Percentiles rank a stretch among this genome's conserved stretches.
Conservation (phyloP, 1,140 invertebrate species). For the Cryptotermes secundus region DNA sequence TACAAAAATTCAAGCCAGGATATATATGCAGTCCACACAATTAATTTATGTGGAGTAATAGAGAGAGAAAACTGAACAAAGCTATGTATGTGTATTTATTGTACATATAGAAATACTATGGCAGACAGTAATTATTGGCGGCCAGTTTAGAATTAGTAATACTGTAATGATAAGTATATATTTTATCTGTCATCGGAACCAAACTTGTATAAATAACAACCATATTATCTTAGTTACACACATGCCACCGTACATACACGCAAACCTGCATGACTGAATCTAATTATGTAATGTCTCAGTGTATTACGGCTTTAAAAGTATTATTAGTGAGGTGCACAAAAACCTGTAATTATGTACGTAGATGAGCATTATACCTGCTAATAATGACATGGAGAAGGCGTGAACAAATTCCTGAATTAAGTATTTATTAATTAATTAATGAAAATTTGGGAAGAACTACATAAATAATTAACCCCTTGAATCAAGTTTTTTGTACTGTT, state of each 20-base stretch:
- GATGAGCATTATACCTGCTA: conserved; percentile 21
- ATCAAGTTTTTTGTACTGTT: too few relatives aligned
- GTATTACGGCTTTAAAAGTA: conserved; percentile 34
- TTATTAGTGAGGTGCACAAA: conserved; percentile 33
- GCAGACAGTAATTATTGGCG: conserved; percentile 34
- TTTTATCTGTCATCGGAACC: conserved; percentile 34
- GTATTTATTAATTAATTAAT: too few relatives aligned
- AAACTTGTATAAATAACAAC: conserved; percentile 32
- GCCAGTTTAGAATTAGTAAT: conserved; percentile 34
- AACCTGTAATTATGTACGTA: conserved; percentile 27
- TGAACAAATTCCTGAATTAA: too few relatives aligned
- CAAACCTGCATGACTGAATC: conserved; percentile 33
- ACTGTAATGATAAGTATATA: conserved; percentile 32
- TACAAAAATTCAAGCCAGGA: conserved; percentile 21
- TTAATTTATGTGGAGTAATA: background rate
- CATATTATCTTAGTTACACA: conserved; percentile 27
- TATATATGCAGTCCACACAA: background rate
- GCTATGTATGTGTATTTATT: conserved; percentile 35
- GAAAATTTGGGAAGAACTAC: too few relatives aligned
- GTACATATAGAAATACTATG: conserved; percentile 35
- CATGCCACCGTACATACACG: conserved; percentile 26
- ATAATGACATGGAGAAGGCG: background rate
- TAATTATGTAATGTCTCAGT: conserved; percentile 30
- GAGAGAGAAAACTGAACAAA: conserved; percentile 21
- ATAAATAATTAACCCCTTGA: too few relatives aligned